phyloP scores from a whole-genome alignment of 2,113 vertebrate species.

The Herpailurus yagouaroundi region DNA sequence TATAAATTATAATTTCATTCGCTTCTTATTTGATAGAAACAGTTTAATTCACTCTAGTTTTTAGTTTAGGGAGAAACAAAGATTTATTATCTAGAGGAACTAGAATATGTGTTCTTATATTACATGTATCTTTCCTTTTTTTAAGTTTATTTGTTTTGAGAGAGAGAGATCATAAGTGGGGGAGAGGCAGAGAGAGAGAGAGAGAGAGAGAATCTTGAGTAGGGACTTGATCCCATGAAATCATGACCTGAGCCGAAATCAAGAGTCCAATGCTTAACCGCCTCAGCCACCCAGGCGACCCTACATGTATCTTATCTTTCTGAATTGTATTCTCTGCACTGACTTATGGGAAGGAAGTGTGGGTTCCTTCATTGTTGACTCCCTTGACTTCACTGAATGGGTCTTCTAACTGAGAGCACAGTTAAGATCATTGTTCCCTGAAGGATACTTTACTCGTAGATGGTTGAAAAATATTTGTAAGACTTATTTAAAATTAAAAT shows the following conservation, averaged over 20 bases:
- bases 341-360: neutral
- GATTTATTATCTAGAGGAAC: neutral
- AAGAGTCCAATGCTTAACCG: too few relatives aligned
- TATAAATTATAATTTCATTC: slow-evolving; percentile 39
- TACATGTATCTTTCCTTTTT: neutral
- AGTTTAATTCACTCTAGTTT: neutral
- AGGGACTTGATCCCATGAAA: too few relatives aligned
- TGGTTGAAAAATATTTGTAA: neutral
- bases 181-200: too few relatives aligned
- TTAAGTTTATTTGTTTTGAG: too few relatives aligned
- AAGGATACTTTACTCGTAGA: neutral
- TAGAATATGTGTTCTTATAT: neutral
- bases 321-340: neutral
- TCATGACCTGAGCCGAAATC: too few relatives aligned
- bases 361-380: neutral
- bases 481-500: neutral
- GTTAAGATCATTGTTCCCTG: neutral
- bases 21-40: neutral
- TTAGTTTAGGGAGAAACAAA: neutral
- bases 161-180: too few relatives aligned
- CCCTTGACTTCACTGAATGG: neutral
- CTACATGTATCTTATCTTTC: neutral
- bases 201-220: too few relatives aligned
- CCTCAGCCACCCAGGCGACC: too few relatives aligned
- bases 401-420: neutral